phyloP scores from a whole-genome alignment of 2,888 invertebrate genomes.

The Gryllus longicercus region DNA sequence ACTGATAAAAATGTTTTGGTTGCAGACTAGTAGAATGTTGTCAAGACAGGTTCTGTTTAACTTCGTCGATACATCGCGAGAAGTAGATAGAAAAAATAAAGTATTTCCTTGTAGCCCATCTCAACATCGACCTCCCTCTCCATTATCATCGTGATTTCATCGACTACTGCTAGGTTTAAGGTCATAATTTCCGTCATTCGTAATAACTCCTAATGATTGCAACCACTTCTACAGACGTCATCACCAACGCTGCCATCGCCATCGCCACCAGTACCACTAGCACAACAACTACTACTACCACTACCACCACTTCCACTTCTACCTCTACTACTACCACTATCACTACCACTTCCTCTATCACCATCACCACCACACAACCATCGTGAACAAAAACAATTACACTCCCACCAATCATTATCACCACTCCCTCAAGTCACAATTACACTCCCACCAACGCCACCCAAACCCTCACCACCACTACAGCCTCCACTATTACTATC shows the following conservation, averaged over 20 bases:
- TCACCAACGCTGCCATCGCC: not conserved
- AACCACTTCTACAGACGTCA: not conserved
- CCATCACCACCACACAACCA: not conserved
- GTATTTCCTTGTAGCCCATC: no score
- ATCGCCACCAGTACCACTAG: not conserved
- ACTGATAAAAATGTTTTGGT: no score
- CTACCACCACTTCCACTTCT: not conserved
- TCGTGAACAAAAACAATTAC: not conserved
- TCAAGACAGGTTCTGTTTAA: no score
- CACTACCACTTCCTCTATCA: not conserved
- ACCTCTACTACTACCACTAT: not conserved
- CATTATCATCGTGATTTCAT: no score
- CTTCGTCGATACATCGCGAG: no score
- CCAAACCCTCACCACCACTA: not conserved
- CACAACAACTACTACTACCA: no score
- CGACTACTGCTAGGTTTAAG: no score
- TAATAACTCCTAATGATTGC: no score
- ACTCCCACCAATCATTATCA: not conserved
- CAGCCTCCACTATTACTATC: not conserved
- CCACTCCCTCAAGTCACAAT: not conserved
- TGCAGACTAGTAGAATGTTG: no score
- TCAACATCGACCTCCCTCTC: no score
- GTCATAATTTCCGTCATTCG: no score
- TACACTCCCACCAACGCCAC: not conserved
- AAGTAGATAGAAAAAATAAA: no score